phyloP scores from a whole-genome alignment of 2,113 vertebrate genomes.

The Dipodomys ordii region DNA sequence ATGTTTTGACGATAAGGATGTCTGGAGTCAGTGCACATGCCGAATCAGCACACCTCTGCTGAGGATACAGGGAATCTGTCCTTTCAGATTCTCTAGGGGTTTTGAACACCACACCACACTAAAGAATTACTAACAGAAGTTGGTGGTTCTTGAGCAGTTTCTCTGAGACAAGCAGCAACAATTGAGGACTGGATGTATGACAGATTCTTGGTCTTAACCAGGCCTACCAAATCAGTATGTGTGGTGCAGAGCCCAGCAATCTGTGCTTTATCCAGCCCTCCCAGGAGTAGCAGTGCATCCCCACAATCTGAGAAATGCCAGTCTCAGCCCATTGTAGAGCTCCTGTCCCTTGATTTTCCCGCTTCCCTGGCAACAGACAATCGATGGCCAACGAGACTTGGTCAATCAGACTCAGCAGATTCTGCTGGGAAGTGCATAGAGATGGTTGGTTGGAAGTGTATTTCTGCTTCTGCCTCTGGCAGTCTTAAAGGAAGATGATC shows the following conservation, averaged over 20 bases:
- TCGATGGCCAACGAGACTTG: background rate
- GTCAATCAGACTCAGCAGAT: background rate
- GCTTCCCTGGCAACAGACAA: background rate
- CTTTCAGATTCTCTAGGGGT: background rate
- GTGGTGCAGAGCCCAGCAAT: background rate
- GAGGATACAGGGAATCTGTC: background rate
- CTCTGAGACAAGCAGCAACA: background rate
- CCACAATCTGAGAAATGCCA: background rate
- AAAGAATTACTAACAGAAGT: background rate
- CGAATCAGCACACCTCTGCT: background rate
- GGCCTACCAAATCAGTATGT: background rate
- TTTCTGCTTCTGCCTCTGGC: background rate
- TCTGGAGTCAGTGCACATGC: background rate
- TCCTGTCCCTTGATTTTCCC: background rate
- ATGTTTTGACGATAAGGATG: conserved; percentile 17
- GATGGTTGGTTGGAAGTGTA: background rate
- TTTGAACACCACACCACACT: background rate
- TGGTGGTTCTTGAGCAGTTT: background rate
- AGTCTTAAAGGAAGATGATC: background rate
- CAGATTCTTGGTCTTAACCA: background rate
- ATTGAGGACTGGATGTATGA: background rate
- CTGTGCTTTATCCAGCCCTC: background rate
- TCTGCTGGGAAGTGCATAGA: background rate
- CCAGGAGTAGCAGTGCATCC: background rate
- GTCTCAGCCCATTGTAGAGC: background rate